These are phyloP conservation scores for Myiopsitta monachus DNA, from an alignment of 2,113 vertebrate species.

Conservation along the genomic window DNA sequence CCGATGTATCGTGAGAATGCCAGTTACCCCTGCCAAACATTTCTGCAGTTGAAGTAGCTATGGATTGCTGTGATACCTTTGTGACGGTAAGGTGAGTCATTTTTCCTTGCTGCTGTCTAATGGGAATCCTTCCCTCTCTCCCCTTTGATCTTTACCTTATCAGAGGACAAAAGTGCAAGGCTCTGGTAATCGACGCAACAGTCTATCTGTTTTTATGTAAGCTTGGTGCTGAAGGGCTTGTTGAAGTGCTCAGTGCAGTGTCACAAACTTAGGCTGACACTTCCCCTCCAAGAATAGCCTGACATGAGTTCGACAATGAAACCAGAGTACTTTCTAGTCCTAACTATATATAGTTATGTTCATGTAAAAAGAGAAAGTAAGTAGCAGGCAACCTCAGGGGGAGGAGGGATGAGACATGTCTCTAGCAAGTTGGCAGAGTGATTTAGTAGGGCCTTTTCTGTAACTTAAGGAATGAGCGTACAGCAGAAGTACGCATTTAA, in stretches of 20 bases:
- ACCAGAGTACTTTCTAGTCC: not conserved
- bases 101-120: not conserved
- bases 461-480: not conserved
- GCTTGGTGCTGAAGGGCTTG: not conserved
- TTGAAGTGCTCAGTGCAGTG: not conserved
- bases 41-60: not conserved
- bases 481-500: not conserved
- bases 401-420: not conserved
- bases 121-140: not conserved
- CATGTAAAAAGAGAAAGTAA: not conserved
- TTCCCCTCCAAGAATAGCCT: not conserved
- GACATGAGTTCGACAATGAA: not conserved
- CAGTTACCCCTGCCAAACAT: not conserved
- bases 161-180: not conserved
- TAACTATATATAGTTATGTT: not conserved
- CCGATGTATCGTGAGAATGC: not conserved
- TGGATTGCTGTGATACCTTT: not conserved
- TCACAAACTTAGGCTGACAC: not conserved
- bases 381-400: not conserved
- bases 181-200: not conserved
- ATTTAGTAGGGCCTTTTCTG: not conserved
- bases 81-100: not conserved
- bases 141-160: not conserved
- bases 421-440: not conserved
- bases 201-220: not conserved